Conservation (phyloP, 2,797 vertebrate species). For the Antrozous pallidus region DNA sequence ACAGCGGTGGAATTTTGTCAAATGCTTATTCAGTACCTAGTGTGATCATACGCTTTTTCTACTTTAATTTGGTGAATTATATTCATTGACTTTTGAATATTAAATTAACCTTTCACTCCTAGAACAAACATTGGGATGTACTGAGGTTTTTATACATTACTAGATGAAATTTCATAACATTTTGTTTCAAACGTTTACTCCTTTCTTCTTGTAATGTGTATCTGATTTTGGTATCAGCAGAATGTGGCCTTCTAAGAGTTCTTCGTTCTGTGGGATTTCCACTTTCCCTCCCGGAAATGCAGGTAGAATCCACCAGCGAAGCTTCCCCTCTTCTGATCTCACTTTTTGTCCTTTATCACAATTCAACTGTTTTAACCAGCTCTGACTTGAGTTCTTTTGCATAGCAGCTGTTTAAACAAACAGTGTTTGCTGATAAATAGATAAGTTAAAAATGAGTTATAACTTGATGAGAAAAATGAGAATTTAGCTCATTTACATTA, state of each 20-base stretch:
- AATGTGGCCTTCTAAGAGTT: not conserved
- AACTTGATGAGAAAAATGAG: not conserved
- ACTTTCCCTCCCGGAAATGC: not conserved
- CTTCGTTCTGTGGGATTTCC: not conserved
- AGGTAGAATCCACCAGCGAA: not conserved
- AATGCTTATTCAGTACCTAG: not conserved
- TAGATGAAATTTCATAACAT: not conserved
- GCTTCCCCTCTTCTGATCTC: not conserved
- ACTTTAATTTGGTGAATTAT: not conserved
- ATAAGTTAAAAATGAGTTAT: slow-evolving; percentile 3
- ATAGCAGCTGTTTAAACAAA: not conserved
- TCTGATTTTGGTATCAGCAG: not conserved
- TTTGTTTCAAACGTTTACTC: not conserved
- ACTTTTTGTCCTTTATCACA: not conserved
- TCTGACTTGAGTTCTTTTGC: not conserved
- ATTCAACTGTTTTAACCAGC: not conserved
- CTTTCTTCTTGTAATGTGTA: not conserved
- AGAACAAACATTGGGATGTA: not conserved
- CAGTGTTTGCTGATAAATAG: not conserved
- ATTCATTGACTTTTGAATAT: not conserved
- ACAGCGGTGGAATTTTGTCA: not conserved
- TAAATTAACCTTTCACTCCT: not conserved
- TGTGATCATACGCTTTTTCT: not conserved
- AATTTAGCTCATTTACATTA: not conserved
- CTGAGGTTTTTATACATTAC: not conserved